Evolutionary conservation across 2,888 invertebrate genomes (phyloP).

Genomic region (Rhodophaea formosa): DNA sequence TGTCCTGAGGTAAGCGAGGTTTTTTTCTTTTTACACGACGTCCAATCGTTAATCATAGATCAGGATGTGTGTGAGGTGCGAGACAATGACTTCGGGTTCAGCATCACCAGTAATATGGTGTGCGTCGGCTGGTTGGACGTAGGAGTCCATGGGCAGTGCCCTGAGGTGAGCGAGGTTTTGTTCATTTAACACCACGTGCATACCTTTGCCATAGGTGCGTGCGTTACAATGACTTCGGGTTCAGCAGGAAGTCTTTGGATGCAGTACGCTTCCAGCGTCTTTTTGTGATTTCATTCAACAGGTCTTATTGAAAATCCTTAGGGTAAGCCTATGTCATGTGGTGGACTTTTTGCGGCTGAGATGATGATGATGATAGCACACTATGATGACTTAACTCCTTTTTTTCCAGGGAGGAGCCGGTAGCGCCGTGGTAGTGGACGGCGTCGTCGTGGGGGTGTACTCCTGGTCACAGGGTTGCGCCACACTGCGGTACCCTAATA

Average conservation of each 20-base stretch:
- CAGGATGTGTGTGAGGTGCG: slow-evolving; percentile 50
- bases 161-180: slow-evolving; percentile 32
- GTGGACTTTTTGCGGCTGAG: too few species aligned
- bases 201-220: slow-evolving; percentile 39
- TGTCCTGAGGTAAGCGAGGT: slow-evolving; percentile 40
- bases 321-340: too few species aligned
- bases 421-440: slow-evolving; percentile 54
- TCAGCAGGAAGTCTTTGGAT: too few species aligned
- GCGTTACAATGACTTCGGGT: slow-evolving; percentile 43
- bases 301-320: too few species aligned
- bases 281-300: too few species aligned
- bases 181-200: not conserved
- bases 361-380: too few species aligned
- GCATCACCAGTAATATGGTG: slow-evolving; percentile 50
- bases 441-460: slow-evolving; percentile 57
- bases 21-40: slow-evolving; percentile 22
- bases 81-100: slow-evolving; percentile 40
- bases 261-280: too few species aligned
- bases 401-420: slow-evolving; percentile 59
- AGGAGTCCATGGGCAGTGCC: slow-evolving; percentile 51
- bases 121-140: slow-evolving; percentile 63
- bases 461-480: slow-evolving; percentile 55
- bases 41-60: slow-evolving; percentile 49
- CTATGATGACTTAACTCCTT: not conserved
- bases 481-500: slow-evolving; percentile 45